Percentiles rank a stretch among this genome's conserved stretches.
Evolutionary conservation across 2,888 invertebrate species (phyloP).

Genomic region (Chironomus riparius): DNA sequence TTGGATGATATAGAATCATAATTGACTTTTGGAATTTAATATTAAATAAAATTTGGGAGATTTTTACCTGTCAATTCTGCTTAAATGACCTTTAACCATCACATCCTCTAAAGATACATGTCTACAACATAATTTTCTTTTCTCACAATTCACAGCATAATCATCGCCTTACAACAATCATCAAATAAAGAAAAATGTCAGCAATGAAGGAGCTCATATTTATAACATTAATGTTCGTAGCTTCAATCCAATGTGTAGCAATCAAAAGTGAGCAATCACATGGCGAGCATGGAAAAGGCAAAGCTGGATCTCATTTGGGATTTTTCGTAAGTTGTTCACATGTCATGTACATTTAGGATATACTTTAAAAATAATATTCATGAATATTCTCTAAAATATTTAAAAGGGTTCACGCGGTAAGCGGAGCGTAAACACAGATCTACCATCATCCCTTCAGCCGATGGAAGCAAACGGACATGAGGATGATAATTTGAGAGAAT

Average conservation of each 20-base stretch:
- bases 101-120: too few species aligned
- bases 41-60: too few species aligned
- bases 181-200: neutral
- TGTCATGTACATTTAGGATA: too few species aligned
- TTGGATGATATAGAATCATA: too few species aligned
- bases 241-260: neutral
- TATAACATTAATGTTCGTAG: neutral
- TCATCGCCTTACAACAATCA: neutral
- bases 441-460: neutral
- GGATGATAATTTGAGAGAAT: neutral
- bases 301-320: constrained; percentile 5
- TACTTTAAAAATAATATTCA: too few species aligned
- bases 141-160: neutral
- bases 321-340: constrained; percentile 10
- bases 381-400: neutral
- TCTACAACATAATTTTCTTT: neutral
- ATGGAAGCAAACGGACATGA: neutral
- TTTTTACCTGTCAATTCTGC: too few species aligned
- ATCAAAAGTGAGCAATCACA: constrained; percentile 7
- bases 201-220: neutral
- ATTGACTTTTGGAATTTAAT: too few species aligned
- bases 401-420: constrained; percentile 16
- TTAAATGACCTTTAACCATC: too few species aligned
- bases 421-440: neutral
- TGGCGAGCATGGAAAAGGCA: constrained; percentile 6